These are phyloP conservation scores for Salvator merianae DNA, from an alignment of 2,113 vertebrate genomes.

Conservation along the genomic window DNA sequence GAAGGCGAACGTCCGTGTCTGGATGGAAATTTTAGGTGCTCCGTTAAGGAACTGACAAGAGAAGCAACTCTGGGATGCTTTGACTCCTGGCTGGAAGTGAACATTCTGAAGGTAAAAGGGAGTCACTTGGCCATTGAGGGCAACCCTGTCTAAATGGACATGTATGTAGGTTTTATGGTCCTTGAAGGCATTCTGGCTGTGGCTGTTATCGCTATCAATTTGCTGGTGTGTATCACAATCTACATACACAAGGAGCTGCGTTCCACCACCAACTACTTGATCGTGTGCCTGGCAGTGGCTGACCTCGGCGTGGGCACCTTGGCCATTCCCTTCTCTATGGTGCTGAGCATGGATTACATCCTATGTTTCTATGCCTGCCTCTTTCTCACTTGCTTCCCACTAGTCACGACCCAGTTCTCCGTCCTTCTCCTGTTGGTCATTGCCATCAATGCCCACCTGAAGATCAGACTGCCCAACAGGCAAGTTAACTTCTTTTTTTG, in stretches of 20 bases:
- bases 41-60: background rate
- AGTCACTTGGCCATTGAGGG: background rate
- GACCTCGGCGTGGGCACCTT: constrained; percentile 71
- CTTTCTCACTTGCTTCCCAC: constrained; percentile 74
- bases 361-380: constrained; percentile 81
- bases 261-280: constrained; percentile 63
- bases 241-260: constrained; percentile 44
- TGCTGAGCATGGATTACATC: constrained; percentile 73
- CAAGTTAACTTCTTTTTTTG: constrained; percentile 29
- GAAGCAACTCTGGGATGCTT: no score
- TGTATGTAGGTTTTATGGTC: constrained; percentile 32
- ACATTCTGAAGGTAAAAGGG: no score
- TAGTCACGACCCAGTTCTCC: constrained; percentile 80
- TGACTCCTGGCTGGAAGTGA: background rate
- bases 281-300: constrained; percentile 73
- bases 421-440: constrained; percentile 79
- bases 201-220: constrained; percentile 32
- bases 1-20: background rate
- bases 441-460: constrained; percentile 73
- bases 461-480: constrained; percentile 67
- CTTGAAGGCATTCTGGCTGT: constrained; percentile 34
- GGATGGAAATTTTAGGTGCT: background rate
- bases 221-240: constrained; percentile 38
- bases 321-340: constrained; percentile 70
- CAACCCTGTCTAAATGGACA: constrained; percentile 1